Percentiles rank a stretch among this genome's conserved stretches.
phyloP scores from a whole-genome alignment of 2,888 invertebrate species.

The Nephrotoma appendiculata region DNA sequence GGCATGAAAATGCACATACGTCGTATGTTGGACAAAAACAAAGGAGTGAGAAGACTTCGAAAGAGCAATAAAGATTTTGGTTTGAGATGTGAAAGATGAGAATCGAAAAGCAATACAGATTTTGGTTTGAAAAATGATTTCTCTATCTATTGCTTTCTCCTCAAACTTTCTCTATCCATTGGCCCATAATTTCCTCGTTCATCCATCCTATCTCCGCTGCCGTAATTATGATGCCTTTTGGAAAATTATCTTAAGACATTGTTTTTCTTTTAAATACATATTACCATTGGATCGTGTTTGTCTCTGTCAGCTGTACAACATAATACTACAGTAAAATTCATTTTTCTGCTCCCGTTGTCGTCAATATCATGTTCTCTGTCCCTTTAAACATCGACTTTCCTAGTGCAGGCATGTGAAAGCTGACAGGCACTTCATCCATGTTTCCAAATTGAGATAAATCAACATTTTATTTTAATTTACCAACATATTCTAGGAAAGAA shows the following conservation, averaged over 20 bases:
- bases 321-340: not conserved
- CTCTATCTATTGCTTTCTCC: no score
- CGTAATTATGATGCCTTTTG: not conserved
- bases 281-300: not conserved
- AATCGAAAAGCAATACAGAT: no score
- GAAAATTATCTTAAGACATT: not conserved
- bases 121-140: no score
- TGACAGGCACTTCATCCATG: not conserved
- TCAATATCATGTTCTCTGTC: not conserved
- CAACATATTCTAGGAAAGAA: not conserved
- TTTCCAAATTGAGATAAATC: not conserved
- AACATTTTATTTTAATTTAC: no score
- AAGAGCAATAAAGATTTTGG: no score
- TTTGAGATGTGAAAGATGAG: no score
- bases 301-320: not conserved
- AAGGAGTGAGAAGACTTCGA: no score
- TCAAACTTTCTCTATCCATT: not conserved
- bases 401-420: not conserved
- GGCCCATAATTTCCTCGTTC: not conserved
- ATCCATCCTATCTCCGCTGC: not conserved
- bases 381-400: not conserved
- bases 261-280: not conserved
- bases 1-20: no score
- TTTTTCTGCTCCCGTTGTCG: not conserved
- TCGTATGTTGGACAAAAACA: no score